Evolutionary conservation across 2,797 vertebrate species (phyloP).

Genomic region (Chelonia mydas): DNA sequence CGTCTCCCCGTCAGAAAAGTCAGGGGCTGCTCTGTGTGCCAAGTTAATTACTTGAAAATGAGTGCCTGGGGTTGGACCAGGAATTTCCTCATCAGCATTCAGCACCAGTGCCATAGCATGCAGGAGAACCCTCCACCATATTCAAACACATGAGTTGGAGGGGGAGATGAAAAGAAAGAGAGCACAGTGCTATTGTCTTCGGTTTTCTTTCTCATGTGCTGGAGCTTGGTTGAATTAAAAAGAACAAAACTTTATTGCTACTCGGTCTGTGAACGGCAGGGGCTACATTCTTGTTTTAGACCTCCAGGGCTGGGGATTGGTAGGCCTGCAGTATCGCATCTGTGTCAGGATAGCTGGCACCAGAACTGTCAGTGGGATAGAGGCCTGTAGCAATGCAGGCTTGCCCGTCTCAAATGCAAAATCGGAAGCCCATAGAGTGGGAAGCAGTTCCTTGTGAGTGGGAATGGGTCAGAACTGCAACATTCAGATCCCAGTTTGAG

Average conservation of each 20-base stretch:
- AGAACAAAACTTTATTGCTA: not conserved
- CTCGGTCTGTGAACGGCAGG: rapidly evolving
- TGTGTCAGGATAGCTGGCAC: not conserved
- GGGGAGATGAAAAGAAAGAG: not conserved
- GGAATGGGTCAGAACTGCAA: not conserved
- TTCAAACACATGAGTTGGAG: not conserved
- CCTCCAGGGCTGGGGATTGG: rapidly evolving
- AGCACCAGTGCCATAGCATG: conserved; percentile 28
- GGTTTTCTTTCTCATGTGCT: not conserved
- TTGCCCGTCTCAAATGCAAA: not conserved
- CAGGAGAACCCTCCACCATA: conserved; percentile 30
- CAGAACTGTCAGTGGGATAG: not conserved
- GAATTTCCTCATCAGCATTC: conserved; percentile 73
- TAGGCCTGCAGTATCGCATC: not conserved
- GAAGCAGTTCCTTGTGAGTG: not conserved
- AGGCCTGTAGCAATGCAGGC: not conserved
- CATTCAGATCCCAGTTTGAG: not conserved
- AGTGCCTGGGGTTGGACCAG: conserved; percentile 73
- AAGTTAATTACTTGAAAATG: conserved; percentile 77
- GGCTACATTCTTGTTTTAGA: not conserved
- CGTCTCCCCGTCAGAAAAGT: conserved; percentile 64
- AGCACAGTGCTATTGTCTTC: not conserved
- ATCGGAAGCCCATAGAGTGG: not conserved
- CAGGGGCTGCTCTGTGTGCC: conserved; percentile 58
- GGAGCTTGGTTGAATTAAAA: not conserved